Conservation (phyloP, 2,888 invertebrate species). For the Steinernema carpocapsae region DNA sequence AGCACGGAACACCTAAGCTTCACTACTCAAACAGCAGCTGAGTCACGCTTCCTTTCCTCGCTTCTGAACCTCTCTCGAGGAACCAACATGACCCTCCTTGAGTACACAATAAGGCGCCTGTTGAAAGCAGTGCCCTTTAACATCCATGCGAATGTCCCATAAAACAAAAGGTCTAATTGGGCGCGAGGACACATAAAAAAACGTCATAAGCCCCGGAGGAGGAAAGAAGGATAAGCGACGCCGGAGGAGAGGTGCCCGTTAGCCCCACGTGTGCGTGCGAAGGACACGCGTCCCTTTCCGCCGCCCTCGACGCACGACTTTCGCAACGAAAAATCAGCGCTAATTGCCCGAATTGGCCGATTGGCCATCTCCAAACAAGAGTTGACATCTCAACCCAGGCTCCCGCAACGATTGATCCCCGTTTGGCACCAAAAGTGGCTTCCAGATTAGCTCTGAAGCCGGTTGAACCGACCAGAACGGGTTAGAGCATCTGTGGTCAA, state of each 20-base stretch:
- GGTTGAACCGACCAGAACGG: no score
- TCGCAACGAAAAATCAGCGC: constrained; percentile 7
- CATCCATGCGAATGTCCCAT: not conserved
- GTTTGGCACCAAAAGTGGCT: no score
- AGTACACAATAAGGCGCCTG: no score
- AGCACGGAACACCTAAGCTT: no score
- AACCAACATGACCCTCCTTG: no score
- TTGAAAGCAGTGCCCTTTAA: not conserved
- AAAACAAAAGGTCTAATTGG: constrained; percentile 17
- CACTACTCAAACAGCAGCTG: not conserved
- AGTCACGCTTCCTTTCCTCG: no score
- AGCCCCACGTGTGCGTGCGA: not conserved
- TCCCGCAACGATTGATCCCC: no score
- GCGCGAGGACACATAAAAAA: not conserved
- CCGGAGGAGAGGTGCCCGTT: not conserved
- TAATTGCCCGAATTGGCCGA: not conserved
- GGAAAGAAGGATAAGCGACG: not conserved
- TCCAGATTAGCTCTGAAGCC: no score
- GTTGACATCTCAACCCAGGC: constrained; percentile 4
- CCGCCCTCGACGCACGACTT: not conserved
- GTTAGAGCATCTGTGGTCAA: no score
- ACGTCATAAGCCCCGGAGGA: constrained; percentile 28
- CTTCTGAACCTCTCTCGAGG: no score
- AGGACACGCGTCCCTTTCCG: not conserved
- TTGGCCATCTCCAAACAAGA: not conserved